Percentiles rank a stretch among this genome's conserved stretches.
phyloP scores from a whole-genome alignment of 2,113 vertebrate genomes.

The Rattus norvegicus region GRCr8 NC_086022.1:29474001-29474500 shows the following conservation, averaged over 20 bases:
- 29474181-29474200: conserved; percentile 46
- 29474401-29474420: conserved; percentile 58
- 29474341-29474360: conserved; percentile 45
- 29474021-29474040: conserved; percentile 55
- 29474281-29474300: conserved; percentile 53
- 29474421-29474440: conserved; percentile 38
- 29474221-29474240: conserved; percentile 52
- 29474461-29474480: conserved; percentile 30
- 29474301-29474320: conserved; percentile 52
- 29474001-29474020: conserved; percentile 42
- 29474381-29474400: conserved; percentile 54
- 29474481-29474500: conserved; percentile 32
- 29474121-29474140: conserved; percentile 43
- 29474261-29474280: conserved; percentile 39
- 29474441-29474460: background rate
- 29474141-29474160: conserved; percentile 12
- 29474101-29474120: conserved; percentile 58
- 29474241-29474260: conserved; percentile 39
- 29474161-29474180: conserved; percentile 45
- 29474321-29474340: conserved; percentile 49
- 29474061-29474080: conserved; percentile 31
- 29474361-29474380: conserved; percentile 50
- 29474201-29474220: conserved; percentile 55
- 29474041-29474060: conserved; percentile 34
- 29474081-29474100: conserved; percentile 48